phyloP scores from a whole-genome alignment of 2,113 vertebrate species.

The Pagrus major region DNA sequence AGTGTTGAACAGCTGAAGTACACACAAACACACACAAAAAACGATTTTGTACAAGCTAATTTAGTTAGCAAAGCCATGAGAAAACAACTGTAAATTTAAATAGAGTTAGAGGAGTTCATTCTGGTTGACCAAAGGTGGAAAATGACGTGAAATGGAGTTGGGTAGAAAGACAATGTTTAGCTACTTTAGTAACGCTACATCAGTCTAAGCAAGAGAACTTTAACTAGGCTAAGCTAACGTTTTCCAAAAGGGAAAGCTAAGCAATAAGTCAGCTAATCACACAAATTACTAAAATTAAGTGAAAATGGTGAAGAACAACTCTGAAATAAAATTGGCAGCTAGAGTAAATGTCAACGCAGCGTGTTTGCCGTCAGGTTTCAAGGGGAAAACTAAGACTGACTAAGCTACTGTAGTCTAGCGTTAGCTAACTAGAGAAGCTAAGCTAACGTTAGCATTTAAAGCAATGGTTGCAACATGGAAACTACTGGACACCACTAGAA shows the following conservation, averaged over 20 bases:
- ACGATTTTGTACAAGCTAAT: neutral
- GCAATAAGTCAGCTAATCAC: too few species aligned
- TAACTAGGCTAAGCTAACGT: neutral
- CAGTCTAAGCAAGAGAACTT: neutral
- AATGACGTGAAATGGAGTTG: neutral
- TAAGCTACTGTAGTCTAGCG: neutral
- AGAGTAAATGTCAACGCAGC: neutral
- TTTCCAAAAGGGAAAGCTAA: neutral
- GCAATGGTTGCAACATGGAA: neutral
- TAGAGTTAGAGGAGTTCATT: neutral
- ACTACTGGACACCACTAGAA: neutral
- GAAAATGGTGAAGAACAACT: too few species aligned
- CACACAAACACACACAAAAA: constrained; percentile 6
- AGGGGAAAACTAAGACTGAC: neutral
- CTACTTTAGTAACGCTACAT: neutral
- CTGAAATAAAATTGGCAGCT: neutral
- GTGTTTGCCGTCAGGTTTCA: neutral
- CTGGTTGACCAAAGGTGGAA: neutral
- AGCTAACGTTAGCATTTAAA: constrained; percentile 3
- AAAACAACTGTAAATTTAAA: neutral
- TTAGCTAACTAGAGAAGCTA: neutral
- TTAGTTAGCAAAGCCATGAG: neutral
- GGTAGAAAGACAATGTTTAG: neutral
- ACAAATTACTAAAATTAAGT: too few species aligned
- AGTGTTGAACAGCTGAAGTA: constrained; percentile 88